Evolutionary conservation across 1,140 invertebrate genomes (phyloP), one percentile per base, ranked within the genome.

Genomic region (Muscidifurax raptorellus): DNA sequence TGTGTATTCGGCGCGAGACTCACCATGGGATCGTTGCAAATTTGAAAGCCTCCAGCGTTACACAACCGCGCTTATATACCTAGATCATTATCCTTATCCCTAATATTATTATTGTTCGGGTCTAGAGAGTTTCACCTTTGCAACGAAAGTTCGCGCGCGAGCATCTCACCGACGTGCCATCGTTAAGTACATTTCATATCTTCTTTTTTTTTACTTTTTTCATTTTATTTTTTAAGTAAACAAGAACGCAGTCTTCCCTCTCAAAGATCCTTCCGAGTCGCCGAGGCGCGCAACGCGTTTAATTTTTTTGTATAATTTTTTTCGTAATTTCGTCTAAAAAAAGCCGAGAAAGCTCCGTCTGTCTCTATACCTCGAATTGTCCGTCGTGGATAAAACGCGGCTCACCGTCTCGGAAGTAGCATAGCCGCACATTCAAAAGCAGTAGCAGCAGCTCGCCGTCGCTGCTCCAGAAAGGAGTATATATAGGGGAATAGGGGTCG

Each of bases 81-180:
- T 78, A 59, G 52, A 36, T 64, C 52, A 30, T 52, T n/a, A 78
- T 78, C 52, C 27, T 78, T 64, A 59, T 78, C 47, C 22, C 25
- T 44, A 77, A 18, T 27, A 77, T 77, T 77, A 77, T 77, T 77
- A 77, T 77, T 77, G 44, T 77, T 59, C 75, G 47, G 25, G 5
- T 59, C 28, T 18, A 7, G 22, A n/a, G 44, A 47, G 28, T 77
- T 77, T 77, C 75, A 30, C n/a, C 4, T 52, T 52, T 77, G 75
- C 44, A 27, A 77, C 44, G 25, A 28, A 82, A 69, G 66, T 15
- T 47, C 25, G 47, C 52, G 66, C 82, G 59, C 40, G 15, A 77
- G 44, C 75, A 27, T 28, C 75, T 44, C 40, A 44, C 75, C 44
- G 75, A 3, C n/a, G 18, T 52, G 40, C 15, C 4, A 15, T n/a